These are phyloP conservation scores for Rhynchophorus ferrugineus DNA, from an alignment of 1,140 invertebrate species.

Conservation along the genomic window DNA sequence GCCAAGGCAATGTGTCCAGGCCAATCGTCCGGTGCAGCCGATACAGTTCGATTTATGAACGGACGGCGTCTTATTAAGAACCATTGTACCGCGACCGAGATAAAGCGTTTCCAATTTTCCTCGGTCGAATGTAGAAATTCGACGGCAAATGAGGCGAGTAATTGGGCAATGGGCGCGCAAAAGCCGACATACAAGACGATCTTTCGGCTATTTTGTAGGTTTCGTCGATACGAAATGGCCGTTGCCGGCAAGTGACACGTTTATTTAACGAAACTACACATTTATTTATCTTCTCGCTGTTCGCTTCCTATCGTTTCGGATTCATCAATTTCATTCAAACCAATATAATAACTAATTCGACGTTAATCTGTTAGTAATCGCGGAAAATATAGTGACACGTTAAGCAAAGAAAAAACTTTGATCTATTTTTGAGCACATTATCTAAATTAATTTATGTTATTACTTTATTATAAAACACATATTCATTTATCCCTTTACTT, in stretches of 20 bases:
- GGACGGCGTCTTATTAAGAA: slow-evolving; percentile 25
- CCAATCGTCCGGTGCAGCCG: slow-evolving; percentile 9
- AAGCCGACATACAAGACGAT: neutral
- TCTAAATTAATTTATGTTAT: no score
- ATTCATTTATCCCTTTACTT: no score
- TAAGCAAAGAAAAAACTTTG: no score
- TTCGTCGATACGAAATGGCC: neutral
- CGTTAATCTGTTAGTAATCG: no score
- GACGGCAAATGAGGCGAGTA: neutral
- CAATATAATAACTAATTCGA: no score
- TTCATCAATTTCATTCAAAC: no score
- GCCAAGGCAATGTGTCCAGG: slow-evolving; percentile 4
- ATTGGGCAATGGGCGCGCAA: neutral
- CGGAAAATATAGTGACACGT: no score
- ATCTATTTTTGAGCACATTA: no score
- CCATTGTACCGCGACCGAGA: slow-evolving; percentile 26
- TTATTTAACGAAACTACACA: neutral
- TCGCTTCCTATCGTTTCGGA: no score
- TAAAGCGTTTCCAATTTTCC: slow-evolving; percentile 21
- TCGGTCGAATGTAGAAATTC: neutral
- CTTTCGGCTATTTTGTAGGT: neutral
- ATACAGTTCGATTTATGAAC: slow-evolving; percentile 21
- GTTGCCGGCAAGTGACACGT: neutral
- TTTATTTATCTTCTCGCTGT: no score
- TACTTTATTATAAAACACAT: no score